A percentile compares a stretch with the other conserved stretches of the same genome.
Conservation (phyloP, 1,140 invertebrate species). For the Neuroterus valhalla region DNA sequence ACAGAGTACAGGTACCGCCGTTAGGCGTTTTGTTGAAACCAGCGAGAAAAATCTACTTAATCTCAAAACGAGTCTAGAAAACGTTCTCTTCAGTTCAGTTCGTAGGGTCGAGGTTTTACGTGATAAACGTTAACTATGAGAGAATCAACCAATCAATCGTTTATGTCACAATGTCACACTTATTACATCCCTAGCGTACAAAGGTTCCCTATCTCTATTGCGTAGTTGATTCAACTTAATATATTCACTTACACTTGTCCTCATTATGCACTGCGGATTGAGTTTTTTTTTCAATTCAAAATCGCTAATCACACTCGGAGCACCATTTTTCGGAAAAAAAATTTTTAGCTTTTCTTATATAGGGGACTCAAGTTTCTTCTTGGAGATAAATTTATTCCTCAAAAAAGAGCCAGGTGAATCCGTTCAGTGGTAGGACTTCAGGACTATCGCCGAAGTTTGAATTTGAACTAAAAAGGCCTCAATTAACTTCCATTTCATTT, state of each 20-base stretch:
- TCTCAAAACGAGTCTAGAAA: slow-evolving; percentile 7
- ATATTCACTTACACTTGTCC: slow-evolving; percentile 53
- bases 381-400: neutral
- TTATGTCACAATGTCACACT: slow-evolving; percentile 42
- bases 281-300: neutral
- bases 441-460: slow-evolving; percentile 23
- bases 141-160: slow-evolving; percentile 21
- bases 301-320: slow-evolving; percentile 24
- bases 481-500: slow-evolving; percentile 52
- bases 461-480: slow-evolving; percentile 50
- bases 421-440: neutral
- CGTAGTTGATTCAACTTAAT: slow-evolving; percentile 55
- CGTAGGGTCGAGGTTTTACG: slow-evolving; percentile 34
- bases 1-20: slow-evolving; percentile 66
- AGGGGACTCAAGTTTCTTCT: neutral
- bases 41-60: slow-evolving; percentile 56
- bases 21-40: slow-evolving; percentile 51
- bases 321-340: slow-evolving; percentile 4
- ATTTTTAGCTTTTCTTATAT: neutral
- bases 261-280: slow-evolving; percentile 50
- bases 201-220: slow-evolving; percentile 37
- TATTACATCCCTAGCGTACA: slow-evolving; percentile 44
- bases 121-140: slow-evolving; percentile 35
- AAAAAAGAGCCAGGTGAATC: neutral
- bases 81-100: slow-evolving; percentile 36